Percentiles rank a stretch among this genome's conserved stretches.
These are phyloP conservation scores for Hydrochoerus hydrochaeris DNA, from an alignment of 2,113 vertebrate genomes.

Conservation along the genomic window DNA sequence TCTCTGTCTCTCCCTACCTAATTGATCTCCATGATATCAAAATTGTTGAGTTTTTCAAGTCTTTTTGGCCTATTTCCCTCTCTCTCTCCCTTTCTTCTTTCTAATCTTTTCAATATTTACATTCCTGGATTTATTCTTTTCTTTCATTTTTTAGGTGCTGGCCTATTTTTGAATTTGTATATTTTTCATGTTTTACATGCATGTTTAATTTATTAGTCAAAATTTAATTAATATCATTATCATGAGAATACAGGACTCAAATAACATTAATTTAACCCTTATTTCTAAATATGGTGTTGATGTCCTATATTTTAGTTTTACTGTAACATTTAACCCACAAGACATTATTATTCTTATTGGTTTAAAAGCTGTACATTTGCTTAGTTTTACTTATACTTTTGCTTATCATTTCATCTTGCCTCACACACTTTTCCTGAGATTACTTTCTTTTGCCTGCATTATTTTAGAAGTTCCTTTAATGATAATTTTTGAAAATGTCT, in stretches of 20 bases:
- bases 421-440: not conserved
- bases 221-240: constrained; percentile 1
- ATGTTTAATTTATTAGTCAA: constrained; percentile 17
- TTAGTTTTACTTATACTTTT: constrained; percentile 13
- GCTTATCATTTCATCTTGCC: not conserved
- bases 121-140: not conserved
- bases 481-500: not conserved
- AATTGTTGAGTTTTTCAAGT: constrained; percentile 15
- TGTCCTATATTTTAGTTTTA: not conserved
- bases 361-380: not conserved
- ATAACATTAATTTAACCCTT: not conserved
- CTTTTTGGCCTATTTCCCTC: not conserved
- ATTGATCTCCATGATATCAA: not conserved
- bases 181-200: not conserved
- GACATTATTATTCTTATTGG: not conserved
- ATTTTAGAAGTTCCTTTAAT: constrained; percentile 24
- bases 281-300: not conserved
- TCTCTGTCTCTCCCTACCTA: not conserved
- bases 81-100: not conserved
- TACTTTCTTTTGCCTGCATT: not conserved
- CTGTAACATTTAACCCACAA: not conserved
- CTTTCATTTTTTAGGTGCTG: not conserved
- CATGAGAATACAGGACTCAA: not conserved
- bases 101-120: not conserved
- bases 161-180: not conserved